These are phyloP conservation scores for Laspeyria flexula DNA, from an alignment of 2,888 invertebrate genomes.

Conservation along the genomic window DNA sequence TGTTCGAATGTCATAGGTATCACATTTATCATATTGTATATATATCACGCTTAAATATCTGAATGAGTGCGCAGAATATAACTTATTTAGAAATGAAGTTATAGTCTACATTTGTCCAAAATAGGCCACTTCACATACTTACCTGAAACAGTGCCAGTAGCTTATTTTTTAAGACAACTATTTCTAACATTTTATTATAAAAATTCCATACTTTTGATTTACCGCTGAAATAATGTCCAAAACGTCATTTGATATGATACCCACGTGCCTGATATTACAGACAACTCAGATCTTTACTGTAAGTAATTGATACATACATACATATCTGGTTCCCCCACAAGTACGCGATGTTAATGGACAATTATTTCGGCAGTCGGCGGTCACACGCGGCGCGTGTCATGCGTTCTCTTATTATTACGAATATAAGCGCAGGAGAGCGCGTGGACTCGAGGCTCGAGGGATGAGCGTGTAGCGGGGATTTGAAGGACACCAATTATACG, in stretches of 20 bases:
- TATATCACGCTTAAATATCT: no score
- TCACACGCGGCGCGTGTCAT: conserved; percentile 80
- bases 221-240: background rate
- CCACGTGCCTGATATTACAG: background rate
- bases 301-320: conserved; percentile 45
- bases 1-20: no score
- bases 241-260: background rate
- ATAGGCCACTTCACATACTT: no score
- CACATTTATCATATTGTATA: no score
- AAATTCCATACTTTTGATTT: no score
- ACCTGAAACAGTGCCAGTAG: no score
- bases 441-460: conserved; percentile 42
- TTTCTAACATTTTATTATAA: no score
- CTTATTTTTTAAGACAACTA: no score
- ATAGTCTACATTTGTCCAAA: no score
- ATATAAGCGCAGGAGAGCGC: conserved; percentile 66
- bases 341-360: conserved; percentile 77
- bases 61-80: no score
- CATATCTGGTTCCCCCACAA: conserved; percentile 46
- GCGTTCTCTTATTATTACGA: conserved; percentile 72
- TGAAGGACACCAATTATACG: background rate
- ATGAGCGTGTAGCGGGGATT: conserved; percentile 32
- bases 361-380: conserved; percentile 83
- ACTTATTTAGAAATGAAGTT: no score
- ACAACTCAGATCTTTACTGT: conserved; percentile 7